These are phyloP conservation scores for Thryonomys swinderianus DNA, from an alignment of 2,113 vertebrate species.

Conservation along the genomic window DNA sequence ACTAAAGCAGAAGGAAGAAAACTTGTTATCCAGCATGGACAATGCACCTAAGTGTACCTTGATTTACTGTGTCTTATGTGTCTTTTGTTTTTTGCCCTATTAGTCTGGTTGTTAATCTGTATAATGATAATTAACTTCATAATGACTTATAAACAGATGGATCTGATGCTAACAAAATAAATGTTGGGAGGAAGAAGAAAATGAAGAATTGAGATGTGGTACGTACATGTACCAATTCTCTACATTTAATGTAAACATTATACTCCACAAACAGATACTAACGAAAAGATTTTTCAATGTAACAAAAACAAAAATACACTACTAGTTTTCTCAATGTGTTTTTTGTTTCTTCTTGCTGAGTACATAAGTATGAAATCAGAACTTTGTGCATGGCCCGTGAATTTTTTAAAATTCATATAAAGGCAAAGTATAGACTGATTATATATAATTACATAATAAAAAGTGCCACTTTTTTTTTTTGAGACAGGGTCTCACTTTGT, in stretches of 20 bases:
- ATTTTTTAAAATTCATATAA: neutral
- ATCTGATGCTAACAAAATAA: neutral
- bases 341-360: neutral
- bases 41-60: neutral
- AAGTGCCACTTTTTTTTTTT: neutral
- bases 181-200: neutral
- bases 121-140: neutral
- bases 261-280: neutral
- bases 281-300: neutral
- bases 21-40: neutral
- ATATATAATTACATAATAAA: neutral
- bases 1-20: neutral
- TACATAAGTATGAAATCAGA: neutral
- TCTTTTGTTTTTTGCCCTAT: neutral
- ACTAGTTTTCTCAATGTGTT: neutral
- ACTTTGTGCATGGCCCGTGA: neutral
- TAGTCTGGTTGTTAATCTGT: neutral
- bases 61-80: neutral
- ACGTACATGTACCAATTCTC: neutral
- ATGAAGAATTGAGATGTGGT: neutral
- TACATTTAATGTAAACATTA: neutral
- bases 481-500: no score
- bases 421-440: neutral
- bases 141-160: neutral
- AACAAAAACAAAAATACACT: neutral